Evolutionary conservation across 2,797 vertebrate species (phyloP), one percentile per base, ranked within the genome.

Genomic region (Hafferia zeledoni): DNA sequence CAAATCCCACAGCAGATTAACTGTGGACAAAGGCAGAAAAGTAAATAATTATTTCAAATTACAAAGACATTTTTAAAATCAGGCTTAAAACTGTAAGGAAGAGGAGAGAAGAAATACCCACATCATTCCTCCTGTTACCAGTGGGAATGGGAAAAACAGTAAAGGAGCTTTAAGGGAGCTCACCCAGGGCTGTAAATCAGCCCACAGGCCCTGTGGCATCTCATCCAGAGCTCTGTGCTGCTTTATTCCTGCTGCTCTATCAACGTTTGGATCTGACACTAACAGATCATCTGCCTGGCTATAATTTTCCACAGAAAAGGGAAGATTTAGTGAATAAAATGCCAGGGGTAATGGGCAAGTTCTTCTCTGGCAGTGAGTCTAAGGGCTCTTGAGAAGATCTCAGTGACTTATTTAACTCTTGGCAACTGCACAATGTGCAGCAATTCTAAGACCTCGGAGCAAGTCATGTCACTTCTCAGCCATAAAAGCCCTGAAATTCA

Each of bases 41-140:
- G 53, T 30, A 78, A 82, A 61, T 35, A 86, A 82, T 67, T 71
- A 80, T 71, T 95, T 93, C 55, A 83, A 89, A 90, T 90, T 78
- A 89, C 35, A 67, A 83, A 81, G 41, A 24, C 6, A 22, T 78
- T 50, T 90, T 60, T 25, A 37, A 70, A 82, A 82, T 52, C 78
- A 74, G 64, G 35, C 72, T 93, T 91, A 75, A 83, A 87, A 91
- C 44, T 55, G 76, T 17, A 87, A 24, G 43, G 31, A 91, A 77
- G 41, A 82, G 6, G 13, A 78, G 44, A 57, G 44, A 80, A 90
- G 57, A 57, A 94, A 81, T 46, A 72, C 28, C 31, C 44, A 50
- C 53, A 23, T 64, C 27, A 50, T 74, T 83, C 20, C 37, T 74
- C 71, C 69, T 65, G 0, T 63, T 89, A 41, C 47, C 83, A 92